Conservation (phyloP, 1,140 invertebrate genomes). For the Drosophila eugracilis region DNA sequence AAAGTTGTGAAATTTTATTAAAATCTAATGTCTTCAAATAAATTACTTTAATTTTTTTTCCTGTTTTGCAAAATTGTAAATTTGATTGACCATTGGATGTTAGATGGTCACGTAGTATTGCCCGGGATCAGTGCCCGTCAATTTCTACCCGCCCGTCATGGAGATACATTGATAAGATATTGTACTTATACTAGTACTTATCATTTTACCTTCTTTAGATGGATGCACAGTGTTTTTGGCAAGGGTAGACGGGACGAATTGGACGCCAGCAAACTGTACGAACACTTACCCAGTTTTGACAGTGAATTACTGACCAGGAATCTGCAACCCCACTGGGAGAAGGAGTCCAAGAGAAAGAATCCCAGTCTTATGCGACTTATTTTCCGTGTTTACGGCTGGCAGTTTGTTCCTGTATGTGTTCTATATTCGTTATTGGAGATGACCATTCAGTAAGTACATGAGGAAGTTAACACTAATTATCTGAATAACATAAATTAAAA, state of each 20-base stretch:
- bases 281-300: slow-evolving; percentile 82
- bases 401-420: slow-evolving; percentile 70
- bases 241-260: slow-evolving; percentile 83
- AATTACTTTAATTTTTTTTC: neutral
- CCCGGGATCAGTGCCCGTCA: slow-evolving; percentile 26
- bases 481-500: too few species aligned
- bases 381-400: slow-evolving; percentile 86
- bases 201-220: slow-evolving; percentile 54
- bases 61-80: neutral
- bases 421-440: slow-evolving; percentile 66
- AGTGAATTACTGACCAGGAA: slow-evolving; percentile 83
- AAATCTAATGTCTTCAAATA: neutral
- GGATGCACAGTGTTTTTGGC: slow-evolving; percentile 81
- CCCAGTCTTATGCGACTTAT: slow-evolving; percentile 86
- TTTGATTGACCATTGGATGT: slow-evolving; percentile 8
- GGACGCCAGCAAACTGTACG: slow-evolving; percentile 84
- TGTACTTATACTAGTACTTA: slow-evolving; percentile 26
- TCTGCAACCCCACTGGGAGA: slow-evolving; percentile 87
- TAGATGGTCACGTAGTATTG: slow-evolving; percentile 43
- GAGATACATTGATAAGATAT: slow-evolving; percentile 49
- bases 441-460: slow-evolving; percentile 66
- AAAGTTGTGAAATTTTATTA: too few species aligned
- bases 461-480: too few species aligned
- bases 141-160: neutral
- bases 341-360: slow-evolving; percentile 84